These are phyloP conservation scores for Alligator sinensis DNA, from an alignment of 2,113 vertebrate species.

Conservation along the genomic window DNA sequence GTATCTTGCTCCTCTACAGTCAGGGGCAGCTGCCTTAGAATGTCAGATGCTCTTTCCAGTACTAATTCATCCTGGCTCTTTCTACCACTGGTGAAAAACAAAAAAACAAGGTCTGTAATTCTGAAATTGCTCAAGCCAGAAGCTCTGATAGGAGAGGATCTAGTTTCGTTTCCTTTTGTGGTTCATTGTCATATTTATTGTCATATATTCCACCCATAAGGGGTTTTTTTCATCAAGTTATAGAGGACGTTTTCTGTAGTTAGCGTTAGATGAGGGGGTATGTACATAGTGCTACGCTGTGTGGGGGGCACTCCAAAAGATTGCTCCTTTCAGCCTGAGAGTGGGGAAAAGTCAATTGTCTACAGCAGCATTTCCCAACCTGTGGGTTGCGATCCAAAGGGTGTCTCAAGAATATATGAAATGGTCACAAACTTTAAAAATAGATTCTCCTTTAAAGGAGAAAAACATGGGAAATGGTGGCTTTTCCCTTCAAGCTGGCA, in stretches of 20 bases:
- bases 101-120: background rate
- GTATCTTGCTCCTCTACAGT: conserved; percentile 54
- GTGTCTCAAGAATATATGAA: no score
- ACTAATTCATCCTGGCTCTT: conserved; percentile 54
- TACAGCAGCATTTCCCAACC: background rate
- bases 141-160: background rate
- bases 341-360: background rate
- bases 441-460: no score
- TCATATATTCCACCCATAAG: no score
- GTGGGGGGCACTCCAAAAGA: background rate
- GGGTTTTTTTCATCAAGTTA: no score
- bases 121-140: background rate
- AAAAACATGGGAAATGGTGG: no score
- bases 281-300: background rate
- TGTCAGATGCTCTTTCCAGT: conserved; percentile 38
- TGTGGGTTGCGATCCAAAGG: no score
- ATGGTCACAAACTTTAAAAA: no score
- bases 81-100: conserved; percentile 15
- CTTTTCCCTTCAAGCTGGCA: no score
- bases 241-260: no score
- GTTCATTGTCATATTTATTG: background rate
- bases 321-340: background rate
- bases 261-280: background rate
- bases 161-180: background rate
- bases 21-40: conserved; percentile 46